A percentile compares a stretch with the other conserved stretches of the same genome.
phyloP scores from a whole-genome alignment of 2,797 vertebrate species.

The Tiaroga cobitis region DNA sequence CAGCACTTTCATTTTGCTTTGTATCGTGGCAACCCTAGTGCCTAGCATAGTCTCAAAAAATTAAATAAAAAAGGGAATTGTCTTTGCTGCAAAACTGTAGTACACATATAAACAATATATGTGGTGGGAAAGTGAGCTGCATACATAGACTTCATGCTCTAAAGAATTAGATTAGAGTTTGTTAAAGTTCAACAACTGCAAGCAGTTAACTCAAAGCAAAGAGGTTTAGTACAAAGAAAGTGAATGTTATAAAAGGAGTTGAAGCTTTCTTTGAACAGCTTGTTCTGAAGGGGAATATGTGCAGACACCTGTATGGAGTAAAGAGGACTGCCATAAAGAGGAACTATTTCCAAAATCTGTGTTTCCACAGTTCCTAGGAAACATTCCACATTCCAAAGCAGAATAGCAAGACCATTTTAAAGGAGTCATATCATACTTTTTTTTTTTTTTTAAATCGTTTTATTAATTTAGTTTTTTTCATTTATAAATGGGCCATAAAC shows the following conservation, averaged over 20 bases:
- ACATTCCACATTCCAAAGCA: slow-evolving; percentile 6
- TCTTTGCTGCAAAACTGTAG: neutral
- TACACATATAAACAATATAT: neutral
- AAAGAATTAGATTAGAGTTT: neutral
- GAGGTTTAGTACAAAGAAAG: slow-evolving; percentile 30
- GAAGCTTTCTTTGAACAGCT: slow-evolving; percentile 13
- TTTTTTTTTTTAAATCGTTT: too few species aligned
- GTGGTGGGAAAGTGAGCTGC: neutral
- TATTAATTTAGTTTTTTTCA: neutral
- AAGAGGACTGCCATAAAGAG: slow-evolving; percentile 16
- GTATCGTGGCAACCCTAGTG: neutral
- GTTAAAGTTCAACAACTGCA: neutral
- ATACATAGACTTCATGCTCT: neutral
- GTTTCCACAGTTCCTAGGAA: slow-evolving; percentile 4
- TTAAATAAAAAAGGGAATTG: neutral
- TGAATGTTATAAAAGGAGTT: neutral
- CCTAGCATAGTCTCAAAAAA: too few species aligned
- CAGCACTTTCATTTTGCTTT: neutral
- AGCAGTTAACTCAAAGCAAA: slow-evolving; percentile 27
- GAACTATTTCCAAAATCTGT: neutral
- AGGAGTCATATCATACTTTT: slow-evolving; percentile 6
- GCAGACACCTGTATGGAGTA: neutral
- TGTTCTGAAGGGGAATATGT: neutral
- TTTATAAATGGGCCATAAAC: neutral
- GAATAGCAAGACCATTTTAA: slow-evolving; percentile 5